Evolutionary conservation across 2,797 vertebrate genomes (phyloP), one percentile per base, ranked within the genome.

Genomic region (Cynodonichthys magdalenae): DNA sequence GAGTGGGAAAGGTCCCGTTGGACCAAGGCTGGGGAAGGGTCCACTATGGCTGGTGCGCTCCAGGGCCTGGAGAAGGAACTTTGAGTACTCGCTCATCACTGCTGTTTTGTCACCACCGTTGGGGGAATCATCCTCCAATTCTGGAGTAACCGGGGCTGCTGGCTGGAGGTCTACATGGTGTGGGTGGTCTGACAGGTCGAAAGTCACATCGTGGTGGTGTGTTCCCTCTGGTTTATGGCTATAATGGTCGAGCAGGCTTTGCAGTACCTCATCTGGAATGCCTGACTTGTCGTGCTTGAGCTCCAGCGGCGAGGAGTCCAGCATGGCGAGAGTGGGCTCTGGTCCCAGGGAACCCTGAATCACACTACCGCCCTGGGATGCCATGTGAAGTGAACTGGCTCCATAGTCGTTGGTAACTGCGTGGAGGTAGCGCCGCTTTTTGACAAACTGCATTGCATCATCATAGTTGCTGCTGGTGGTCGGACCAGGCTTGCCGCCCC

Each of bases 391-490:
- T 1, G 96, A 93, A 55, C 92, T 91, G 18, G 95, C 87, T 59
- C 95, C 95, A 81, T 97, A 98, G 93, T 97, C 96, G 90, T 61
- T 91, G 90, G 94, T 95, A 83, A 95, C 94, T 50, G 96, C 95
- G 71, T 98, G 96, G 83, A 99, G 90, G 86, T 99, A 99, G 82
- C 97, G 94, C 82, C 96, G 95, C 86, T 99, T 99, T 94, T 99
- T 99, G 82, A 98, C 95, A 89, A 99, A 99, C 91, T 99, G 98
- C 97, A 99, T 98, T 92, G 98, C 98, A 83, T 99, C 98, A 11
- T 98, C 97, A 0, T 99, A 99, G 92, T 96, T 98, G 93, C 95
- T 98, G 94, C 91, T 95, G 93, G 92, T 94, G 77, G 94, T 89
- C 0, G 94, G 93, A 74, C 94, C 95, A 69, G 94, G 95, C 82